A percentile compares a stretch with the other conserved stretches of the same genome.
Conservation (phyloP, 2,113 vertebrate genomes). For the Microcebus lehilahytsara region DNA sequence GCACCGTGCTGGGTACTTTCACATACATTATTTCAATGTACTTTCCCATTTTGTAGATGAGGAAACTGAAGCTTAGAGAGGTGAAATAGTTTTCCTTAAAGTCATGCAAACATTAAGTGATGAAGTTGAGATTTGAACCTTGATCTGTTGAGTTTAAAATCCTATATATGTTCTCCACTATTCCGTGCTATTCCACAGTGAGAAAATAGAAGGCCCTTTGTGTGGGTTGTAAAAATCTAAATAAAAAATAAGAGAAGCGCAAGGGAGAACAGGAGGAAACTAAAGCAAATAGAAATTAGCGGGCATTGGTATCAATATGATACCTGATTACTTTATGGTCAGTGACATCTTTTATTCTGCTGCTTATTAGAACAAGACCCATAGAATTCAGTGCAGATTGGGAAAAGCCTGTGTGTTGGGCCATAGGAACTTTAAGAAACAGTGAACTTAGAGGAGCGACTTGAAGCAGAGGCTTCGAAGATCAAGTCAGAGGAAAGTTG, state of each 20-base stretch:
- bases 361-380: not conserved
- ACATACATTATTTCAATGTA: not conserved
- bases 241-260: not conserved
- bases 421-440: not conserved
- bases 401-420: not conserved
- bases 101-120: not conserved
- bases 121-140: not conserved
- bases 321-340: not conserved
- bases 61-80: not conserved
- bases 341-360: not conserved
- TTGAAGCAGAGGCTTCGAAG: constrained; percentile 15
- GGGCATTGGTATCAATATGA: not conserved
- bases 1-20: not conserved
- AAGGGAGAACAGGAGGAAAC: not conserved
- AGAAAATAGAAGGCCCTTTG: not conserved
- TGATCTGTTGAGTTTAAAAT: not conserved
- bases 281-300: not conserved
- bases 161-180: not conserved
- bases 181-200: not conserved
- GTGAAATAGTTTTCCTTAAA: not conserved
- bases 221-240: not conserved
- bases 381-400: not conserved
- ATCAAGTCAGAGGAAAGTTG: not conserved
- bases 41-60: not conserved
- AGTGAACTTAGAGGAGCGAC: not conserved